Conservation (phyloP, 1,140 invertebrate species). For the Ostrea denselamellosa region DNA sequence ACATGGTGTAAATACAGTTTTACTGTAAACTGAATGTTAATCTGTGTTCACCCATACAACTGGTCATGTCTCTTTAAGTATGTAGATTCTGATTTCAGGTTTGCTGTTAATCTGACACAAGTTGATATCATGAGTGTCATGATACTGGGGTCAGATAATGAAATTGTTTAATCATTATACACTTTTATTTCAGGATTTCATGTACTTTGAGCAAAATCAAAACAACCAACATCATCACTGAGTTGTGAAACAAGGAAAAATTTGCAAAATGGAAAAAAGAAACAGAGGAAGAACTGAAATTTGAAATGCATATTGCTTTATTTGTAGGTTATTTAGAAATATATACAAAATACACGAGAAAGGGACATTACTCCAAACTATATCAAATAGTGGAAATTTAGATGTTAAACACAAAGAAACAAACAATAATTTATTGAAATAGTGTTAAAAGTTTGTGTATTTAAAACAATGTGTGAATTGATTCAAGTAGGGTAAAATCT, state of each 20-base stretch:
- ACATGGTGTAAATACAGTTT: too few species aligned
- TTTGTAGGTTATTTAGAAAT: not conserved
- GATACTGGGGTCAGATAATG: not conserved
- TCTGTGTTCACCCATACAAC: not conserved
- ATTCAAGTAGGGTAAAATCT: too few species aligned
- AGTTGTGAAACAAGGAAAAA: not conserved
- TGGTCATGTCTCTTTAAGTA: not conserved
- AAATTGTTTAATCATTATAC: not conserved
- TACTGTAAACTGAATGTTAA: too few species aligned
- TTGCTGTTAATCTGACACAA: not conserved
- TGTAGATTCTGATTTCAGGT: not conserved
- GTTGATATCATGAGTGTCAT: not conserved
- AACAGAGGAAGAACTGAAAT: not conserved
- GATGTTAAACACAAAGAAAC: not conserved
- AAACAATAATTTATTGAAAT: too few species aligned
- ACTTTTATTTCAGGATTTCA: constrained; percentile 2
- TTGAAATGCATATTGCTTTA: not conserved
- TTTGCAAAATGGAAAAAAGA: not conserved
- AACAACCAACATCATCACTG: not conserved
- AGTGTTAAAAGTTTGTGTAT: too few species aligned
- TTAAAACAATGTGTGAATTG: too few species aligned
- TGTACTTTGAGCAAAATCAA: constrained; percentile 38
- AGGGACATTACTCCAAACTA: not conserved
- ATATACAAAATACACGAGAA: not conserved
- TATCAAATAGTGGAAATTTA: not conserved